Conservation (phyloP, 37 sponge, comb jelly and placozoan species). For the Spongilla lacustris region DNA sequence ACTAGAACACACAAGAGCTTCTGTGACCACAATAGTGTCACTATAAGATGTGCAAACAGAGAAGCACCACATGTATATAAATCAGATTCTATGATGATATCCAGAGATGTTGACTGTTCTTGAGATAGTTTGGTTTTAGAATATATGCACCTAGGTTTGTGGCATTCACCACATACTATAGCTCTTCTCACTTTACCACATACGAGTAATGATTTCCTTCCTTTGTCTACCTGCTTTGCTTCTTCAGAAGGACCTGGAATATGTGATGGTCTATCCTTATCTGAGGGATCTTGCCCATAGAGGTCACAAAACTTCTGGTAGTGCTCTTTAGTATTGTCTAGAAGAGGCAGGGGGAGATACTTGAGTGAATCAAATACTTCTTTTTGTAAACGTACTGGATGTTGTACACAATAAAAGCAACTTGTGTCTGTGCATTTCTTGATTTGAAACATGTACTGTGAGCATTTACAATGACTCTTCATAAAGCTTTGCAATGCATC, state of each 20-base stretch:
- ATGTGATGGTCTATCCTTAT: conserved; percentile 22
- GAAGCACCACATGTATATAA: conserved; percentile 20
- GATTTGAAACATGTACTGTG: conserved; percentile 31
- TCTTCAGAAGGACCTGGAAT: background rate
- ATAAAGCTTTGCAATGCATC: conserved; percentile 2
- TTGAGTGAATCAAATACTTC: conserved; percentile 14
- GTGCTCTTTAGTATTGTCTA: conserved; percentile 27
- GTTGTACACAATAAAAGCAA: conserved; percentile 20
- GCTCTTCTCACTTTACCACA: conserved; percentile 11
- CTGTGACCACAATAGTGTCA: conserved; percentile 4
- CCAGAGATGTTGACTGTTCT: background rate
- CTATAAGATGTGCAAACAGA: conserved; percentile 13
- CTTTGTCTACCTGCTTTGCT: conserved; percentile 23
- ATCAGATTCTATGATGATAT: background rate
- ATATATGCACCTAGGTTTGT: conserved; percentile 33
- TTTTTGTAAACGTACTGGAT: conserved; percentile 9
- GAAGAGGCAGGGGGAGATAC: conserved; percentile 14
- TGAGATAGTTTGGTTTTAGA: conserved; percentile 3
- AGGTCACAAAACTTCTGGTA: conserved; percentile 17
- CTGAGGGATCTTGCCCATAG: conserved; percentile 23
- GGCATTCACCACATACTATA: conserved; percentile 19
- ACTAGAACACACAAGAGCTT: conserved; percentile 1
- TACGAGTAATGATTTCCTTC: background rate
- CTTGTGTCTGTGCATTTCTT: conserved; percentile 2
- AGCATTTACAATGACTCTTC: conserved; percentile 13